Base-by-base conservation (phyloP, 1,140 invertebrate genomes). In the Zaprionus lachaisei region DNA sequence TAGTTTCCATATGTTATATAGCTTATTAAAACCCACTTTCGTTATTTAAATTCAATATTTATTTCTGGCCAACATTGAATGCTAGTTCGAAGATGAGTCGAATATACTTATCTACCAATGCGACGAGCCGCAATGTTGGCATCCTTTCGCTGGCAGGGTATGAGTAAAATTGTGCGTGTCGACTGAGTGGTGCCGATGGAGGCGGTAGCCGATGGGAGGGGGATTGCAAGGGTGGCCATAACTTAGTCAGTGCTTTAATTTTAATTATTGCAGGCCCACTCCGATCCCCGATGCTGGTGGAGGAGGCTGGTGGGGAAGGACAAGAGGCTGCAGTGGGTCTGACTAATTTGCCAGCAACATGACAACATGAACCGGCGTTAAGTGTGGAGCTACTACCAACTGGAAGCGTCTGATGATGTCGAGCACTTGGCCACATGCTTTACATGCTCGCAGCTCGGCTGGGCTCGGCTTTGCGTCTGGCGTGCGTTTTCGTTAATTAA, bases 341-440 rank as follows among this genome's bases (percentile, higher is more conserved):
- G 84, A 87, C 84, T 87, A 87, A 87, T 87, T 87, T 87, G 84
- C 84, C 85, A 78, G 71, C 84, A 89, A 89, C 84, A 87, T 87
- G 84, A 87, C 84, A 84, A 51, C 47, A 17, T 17, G 41, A 47
- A 17, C 71, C 76, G 71, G 74, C 71, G 68, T 64, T n/a, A 51
- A 63, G 65, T 37, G 54, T 71, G 60, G 74, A 74, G 77, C 26
- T 47, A 44, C 47, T 38, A 41, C 55, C 41, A 49, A 20, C 28
- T 49, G 55, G 75, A 81, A 69, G 79, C 78, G 74, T 61, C 76
- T 87, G 84, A 87, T 87, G 89, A 87, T 89, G 84, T 89, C 80
- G 78, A 87, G 71, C 79, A 81, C 80, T 87, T 73, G 75, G 63
- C 84, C 72, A 65, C 65, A 55, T 76, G 68, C 58, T 68, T 55